Conservation (phyloP, 2,888 invertebrate genomes). For the Scaeva pyrastri region DNA sequence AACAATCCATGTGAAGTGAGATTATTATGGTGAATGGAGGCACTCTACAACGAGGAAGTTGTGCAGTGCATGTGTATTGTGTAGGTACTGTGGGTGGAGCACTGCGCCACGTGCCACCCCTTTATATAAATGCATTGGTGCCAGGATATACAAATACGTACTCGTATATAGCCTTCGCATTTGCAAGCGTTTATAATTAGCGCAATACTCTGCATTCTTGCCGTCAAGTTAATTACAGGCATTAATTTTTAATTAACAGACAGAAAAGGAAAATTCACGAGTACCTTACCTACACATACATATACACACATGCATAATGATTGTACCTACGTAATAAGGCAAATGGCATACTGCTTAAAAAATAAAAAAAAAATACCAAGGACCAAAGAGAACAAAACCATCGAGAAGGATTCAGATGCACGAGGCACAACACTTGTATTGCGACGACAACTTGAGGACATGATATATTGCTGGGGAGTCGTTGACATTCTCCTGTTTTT, state of each 20-base stretch:
- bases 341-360: constrained; percentile 21
- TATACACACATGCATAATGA: not conserved
- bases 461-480: constrained; percentile 58
- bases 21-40: constrained; percentile 27
- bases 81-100: not conserved
- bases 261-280: constrained; percentile 41
- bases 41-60: constrained; percentile 18
- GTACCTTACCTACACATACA: not conserved
- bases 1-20: constrained; percentile 25
- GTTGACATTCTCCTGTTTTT: constrained; percentile 49
- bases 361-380: constrained; percentile 19
- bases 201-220: constrained; percentile 51
- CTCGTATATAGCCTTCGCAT: constrained; percentile 27
- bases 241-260: constrained; percentile 72
- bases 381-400: constrained; percentile 30
- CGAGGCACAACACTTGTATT: constrained; percentile 32
- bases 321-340: too few relatives aligned
- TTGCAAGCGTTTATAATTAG: constrained; percentile 54
- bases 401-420: constrained; percentile 23
- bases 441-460: constrained; percentile 52
- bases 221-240: constrained; percentile 66
- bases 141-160: too few relatives aligned
- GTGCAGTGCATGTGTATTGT: constrained; percentile 11
- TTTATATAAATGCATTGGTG: too few relatives aligned
- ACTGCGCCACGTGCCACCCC: constrained; percentile 8